phyloP scores from a whole-genome alignment of 2,888 invertebrate genomes.

The Malthinus seriepunctatus region DNA sequence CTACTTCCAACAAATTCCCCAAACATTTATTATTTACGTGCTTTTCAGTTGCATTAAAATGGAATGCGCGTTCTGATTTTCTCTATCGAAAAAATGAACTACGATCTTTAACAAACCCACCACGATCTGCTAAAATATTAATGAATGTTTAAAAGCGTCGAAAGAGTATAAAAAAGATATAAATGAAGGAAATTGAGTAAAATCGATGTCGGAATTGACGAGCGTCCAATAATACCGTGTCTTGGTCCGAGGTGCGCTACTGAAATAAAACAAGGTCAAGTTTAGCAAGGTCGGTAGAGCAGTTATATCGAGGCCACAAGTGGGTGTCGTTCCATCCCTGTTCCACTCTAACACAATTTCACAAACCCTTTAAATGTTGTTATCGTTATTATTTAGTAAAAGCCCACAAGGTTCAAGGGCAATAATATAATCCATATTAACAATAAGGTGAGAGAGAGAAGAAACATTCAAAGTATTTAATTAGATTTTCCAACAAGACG shows the following conservation, averaged over 20 bases:
- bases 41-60: too few species aligned
- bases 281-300: slow-evolving; percentile 51
- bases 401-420: slow-evolving; percentile 23
- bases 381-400: too few species aligned
- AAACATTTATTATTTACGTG: too few species aligned
- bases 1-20: too few species aligned
- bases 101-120: too few species aligned
- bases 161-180: not conserved
- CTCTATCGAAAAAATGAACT: too few species aligned
- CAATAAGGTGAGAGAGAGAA: too few species aligned
- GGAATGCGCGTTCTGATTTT: too few species aligned
- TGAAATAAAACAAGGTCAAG: slow-evolving; percentile 58
- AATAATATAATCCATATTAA: slow-evolving; percentile 5
- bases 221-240: slow-evolving; percentile 22
- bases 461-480: not conserved
- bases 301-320: slow-evolving; percentile 44
- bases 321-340: slow-evolving; percentile 37
- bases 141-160: not conserved
- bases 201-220: slow-evolving; percentile 24
- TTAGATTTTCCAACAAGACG: too few species aligned
- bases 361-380: slow-evolving; percentile 15
- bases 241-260: slow-evolving; percentile 44
- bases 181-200: not conserved
- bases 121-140: too few species aligned
- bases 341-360: slow-evolving; percentile 24